Conservation (phyloP, 2,113 vertebrate species). For the Myocastor coypus region DNA sequence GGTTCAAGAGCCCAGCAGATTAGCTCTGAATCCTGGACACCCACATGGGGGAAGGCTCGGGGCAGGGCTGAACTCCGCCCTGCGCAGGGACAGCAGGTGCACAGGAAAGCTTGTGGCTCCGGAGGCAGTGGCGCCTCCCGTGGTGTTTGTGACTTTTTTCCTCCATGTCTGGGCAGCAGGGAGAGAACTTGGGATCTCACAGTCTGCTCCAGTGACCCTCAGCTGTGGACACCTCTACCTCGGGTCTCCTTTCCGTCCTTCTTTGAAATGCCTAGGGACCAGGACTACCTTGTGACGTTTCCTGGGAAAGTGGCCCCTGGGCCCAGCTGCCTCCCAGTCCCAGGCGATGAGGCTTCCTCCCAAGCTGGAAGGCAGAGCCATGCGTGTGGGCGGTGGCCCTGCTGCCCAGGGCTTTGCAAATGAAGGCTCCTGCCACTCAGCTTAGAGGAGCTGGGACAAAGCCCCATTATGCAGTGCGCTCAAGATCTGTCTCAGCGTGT, state of each 20-base stretch:
- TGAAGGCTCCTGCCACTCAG: not conserved
- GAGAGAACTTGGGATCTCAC: not conserved
- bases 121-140: accelerated
- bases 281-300: not conserved
- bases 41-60: too few species aligned
- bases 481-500: not conserved
- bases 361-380: not conserved
- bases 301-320: not conserved
- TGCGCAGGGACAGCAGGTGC: not conserved
- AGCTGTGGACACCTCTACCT: not conserved
- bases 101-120: not conserved
- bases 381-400: not conserved
- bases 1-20: not conserved
- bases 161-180: not conserved
- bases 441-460: constrained; percentile 62
- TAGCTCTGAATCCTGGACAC: not conserved
- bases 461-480: constrained; percentile 55
- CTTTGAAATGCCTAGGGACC: not conserved
- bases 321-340: not conserved
- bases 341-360: not conserved
- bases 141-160: not conserved
- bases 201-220: not conserved
- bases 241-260: accelerated
- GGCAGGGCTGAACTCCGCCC: not conserved
- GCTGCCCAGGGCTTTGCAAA: constrained; percentile 31